phyloP scores from a whole-genome alignment of 2,888 invertebrate species.

The Pediacus dermestoides region DNA sequence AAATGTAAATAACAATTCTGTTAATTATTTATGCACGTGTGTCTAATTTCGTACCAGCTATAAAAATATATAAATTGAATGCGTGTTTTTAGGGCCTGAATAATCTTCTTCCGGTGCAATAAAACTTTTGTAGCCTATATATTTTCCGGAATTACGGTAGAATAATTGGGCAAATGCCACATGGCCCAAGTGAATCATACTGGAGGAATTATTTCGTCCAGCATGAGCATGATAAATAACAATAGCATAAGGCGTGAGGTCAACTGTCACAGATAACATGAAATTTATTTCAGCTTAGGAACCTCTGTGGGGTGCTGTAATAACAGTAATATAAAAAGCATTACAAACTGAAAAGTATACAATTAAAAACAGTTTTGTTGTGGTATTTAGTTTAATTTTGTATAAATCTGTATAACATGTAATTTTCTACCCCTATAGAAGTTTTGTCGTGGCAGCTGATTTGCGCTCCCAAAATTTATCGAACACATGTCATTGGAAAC shows the following conservation, averaged over 20 bases:
- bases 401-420: too few species aligned
- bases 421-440: too few species aligned
- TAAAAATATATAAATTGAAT: not conserved
- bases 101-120: conserved; percentile 2
- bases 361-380: too few species aligned
- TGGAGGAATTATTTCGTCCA: not conserved
- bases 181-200: conserved; percentile 1
- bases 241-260: not conserved
- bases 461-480: too few species aligned
- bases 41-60: not conserved
- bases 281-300: not conserved
- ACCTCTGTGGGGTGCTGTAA: not conserved
- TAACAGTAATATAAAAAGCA: not conserved
- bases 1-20: not conserved
- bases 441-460: too few species aligned
- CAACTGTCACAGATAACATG: conserved; percentile 2
- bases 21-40: not conserved
- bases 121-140: conserved; percentile 3
- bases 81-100: not conserved
- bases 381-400: too few species aligned
- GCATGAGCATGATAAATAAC: too few species aligned
- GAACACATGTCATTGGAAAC: too few species aligned
- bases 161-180: not conserved
- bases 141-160: conserved; percentile 5
- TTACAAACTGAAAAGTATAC: too few species aligned